Base-by-base conservation (phyloP, 2,797 vertebrate species). In the Xyrichtys novacula region DNA sequence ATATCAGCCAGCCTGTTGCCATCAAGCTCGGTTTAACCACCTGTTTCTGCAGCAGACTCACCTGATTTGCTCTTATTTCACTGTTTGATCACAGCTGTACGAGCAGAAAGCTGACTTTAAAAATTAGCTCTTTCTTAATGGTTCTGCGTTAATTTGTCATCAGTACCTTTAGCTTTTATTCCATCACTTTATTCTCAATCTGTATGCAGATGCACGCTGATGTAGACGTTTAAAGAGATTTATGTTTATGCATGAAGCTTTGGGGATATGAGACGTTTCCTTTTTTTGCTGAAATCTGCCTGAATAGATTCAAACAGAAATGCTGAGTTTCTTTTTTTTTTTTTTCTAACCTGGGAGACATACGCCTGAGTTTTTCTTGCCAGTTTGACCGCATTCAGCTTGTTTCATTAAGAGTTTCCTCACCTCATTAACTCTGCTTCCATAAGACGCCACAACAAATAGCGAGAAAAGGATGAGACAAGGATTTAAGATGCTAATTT, bases 401-500 rank as follows among this genome's bases (percentile, higher is more conserved):
- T n/a, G 38, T 82, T 63, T 65, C 68, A 61, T 78, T 71, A 64
- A 65, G 59, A 52, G 38, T 78, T 50, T 65, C 16, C 3, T 44
- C 36, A 70, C 62, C 66, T 78, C 74, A 67, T 84, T 80, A 74
- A 69, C 38, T 67, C 34, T 49, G 53, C 50, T 12, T 19, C 46
- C 8, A 36, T 25, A 47, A 69, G 40, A 61, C 12, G 23, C 47
- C 42, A 68, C 23, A 16, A 56, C 22, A 42, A 53, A 60, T 1
- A 42, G 11, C n/a, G 15, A 20, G 53, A 43, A 15, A 71, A 15
- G 23, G 6, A 40, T n/a, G n/a, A n/a, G n/a, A n/a, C n/a, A n/a
- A n/a, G n/a, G 34, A 62, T 15, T 43, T 31, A 64, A 25, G 22
- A 12, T 28, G 6, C 20, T 36, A 40, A 19, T 54, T 39, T 57